Percentiles rank a stretch among this genome's conserved stretches.
phyloP scores from a whole-genome alignment of 2,888 invertebrate species.

The Reticulitermes lucifugus region DNA sequence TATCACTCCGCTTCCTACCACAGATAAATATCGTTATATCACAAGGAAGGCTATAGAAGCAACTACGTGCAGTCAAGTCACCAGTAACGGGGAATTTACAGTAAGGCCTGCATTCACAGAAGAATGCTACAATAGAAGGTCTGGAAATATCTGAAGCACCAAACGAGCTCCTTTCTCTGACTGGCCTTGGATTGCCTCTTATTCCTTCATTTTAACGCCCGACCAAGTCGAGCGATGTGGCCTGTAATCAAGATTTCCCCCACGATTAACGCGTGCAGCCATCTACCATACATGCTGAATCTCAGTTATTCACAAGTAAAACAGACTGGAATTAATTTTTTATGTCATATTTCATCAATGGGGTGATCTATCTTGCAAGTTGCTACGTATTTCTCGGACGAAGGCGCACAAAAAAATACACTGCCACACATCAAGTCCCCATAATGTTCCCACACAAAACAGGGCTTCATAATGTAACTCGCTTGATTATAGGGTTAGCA shows the following conservation, averaged over 20 bases:
- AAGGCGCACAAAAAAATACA: too few species aligned
- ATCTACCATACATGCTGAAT: neutral
- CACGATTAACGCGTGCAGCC: neutral
- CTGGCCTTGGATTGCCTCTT: too few species aligned
- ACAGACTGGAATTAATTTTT: neutral
- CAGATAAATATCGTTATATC: too few species aligned
- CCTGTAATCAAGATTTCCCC: neutral
- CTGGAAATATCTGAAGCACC: too few species aligned
- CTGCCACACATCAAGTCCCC: neutral
- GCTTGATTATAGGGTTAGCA: neutral
- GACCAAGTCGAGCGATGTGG: neutral
- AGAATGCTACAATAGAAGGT: neutral
- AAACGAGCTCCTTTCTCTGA: too few species aligned
- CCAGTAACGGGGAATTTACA: slow-evolving; percentile 23
- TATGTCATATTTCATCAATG: too few species aligned
- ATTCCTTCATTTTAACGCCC: neutral
- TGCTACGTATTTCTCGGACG: too few species aligned
- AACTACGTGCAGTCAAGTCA: neutral
- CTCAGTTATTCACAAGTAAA: too few species aligned
- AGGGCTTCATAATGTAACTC: neutral
- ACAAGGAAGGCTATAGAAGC: too few species aligned
- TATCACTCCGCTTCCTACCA: too few species aligned
- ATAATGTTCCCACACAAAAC: slow-evolving; percentile 1
- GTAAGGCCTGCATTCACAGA: neutral
- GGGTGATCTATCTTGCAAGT: too few species aligned